A percentile compares a stretch with the other conserved stretches of the same genome.
phyloP scores from a whole-genome alignment of 53 echinoderm and acorn worm genomes.

The Echinometra lucunter region DNA sequence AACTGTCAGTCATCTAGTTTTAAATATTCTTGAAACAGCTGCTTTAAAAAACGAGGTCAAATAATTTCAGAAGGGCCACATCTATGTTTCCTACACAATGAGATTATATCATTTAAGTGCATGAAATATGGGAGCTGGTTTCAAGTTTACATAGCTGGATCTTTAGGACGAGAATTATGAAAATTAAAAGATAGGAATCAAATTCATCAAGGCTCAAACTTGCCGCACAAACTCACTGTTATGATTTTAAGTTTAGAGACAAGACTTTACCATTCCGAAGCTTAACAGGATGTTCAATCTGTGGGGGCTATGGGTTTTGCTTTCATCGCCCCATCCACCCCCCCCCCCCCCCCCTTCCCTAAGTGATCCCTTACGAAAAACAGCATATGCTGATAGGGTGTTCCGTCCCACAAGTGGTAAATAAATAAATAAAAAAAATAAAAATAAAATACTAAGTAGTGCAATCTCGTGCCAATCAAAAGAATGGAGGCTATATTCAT shows the following conservation, averaged over 20 bases:
- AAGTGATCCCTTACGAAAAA: too few species aligned
- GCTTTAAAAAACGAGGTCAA: constrained; percentile 43
- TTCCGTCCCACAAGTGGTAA: too few species aligned
- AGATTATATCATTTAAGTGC: neutral
- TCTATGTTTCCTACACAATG: neutral
- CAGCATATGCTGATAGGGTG: too few species aligned
- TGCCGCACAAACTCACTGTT: neutral
- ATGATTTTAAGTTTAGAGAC: neutral
- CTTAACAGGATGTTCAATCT: neutral
- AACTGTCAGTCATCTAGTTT: constrained; percentile 14
- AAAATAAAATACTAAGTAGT: too few species aligned
- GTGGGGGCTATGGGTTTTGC: neutral
- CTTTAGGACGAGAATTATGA: neutral
- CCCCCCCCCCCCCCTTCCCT: neutral
- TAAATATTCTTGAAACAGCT: constrained; percentile 20
- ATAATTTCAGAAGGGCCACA: neutral
- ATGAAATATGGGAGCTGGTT: neutral
- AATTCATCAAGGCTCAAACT: neutral
- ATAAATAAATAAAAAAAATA: too few species aligned
- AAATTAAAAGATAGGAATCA: neutral
- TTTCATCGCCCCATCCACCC: neutral
- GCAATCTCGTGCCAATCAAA: neutral
- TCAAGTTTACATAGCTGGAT: neutral
- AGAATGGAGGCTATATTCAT: neutral
- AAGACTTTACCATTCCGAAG: neutral